phyloP scores from a whole-genome alignment of 2,113 vertebrate species.

The Geococcyx californianus region DNA sequence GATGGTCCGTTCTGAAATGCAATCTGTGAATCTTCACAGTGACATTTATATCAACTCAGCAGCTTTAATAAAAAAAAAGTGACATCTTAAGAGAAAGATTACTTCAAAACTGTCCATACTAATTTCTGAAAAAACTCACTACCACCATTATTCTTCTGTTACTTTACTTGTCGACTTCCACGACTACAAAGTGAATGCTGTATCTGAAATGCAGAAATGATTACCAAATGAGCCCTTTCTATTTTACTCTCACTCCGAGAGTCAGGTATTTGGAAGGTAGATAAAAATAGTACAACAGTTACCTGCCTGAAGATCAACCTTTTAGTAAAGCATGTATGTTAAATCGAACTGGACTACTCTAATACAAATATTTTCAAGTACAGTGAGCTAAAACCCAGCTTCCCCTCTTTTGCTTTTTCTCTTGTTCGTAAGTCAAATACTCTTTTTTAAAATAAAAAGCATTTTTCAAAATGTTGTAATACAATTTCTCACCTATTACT shows the following conservation, averaged over 20 bases:
- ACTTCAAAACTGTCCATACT: not conserved
- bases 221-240: not conserved
- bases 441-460: not conserved
- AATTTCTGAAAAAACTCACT: not conserved
- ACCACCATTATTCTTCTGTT: not conserved
- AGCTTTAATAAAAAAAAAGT: not conserved
- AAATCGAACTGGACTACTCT: not conserved
- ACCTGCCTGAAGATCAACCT: not conserved
- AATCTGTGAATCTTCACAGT: not conserved
- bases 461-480: not conserved
- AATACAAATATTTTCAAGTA: not conserved
- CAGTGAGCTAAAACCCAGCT: not conserved
- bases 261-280: not conserved
- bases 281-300: not conserved
- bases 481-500: not conserved
- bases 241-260: not conserved
- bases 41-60: not conserved
- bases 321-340: not conserved
- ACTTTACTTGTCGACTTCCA: not conserved
- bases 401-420: not conserved
- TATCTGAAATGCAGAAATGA: not conserved
- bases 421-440: not conserved
- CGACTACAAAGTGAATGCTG: not conserved
- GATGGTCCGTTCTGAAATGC: not conserved
- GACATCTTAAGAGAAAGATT: not conserved